Percentiles rank a stretch among this genome's conserved stretches.
phyloP scores from a whole-genome alignment of 2,888 invertebrate genomes.

The Phengaris arion region DNA sequence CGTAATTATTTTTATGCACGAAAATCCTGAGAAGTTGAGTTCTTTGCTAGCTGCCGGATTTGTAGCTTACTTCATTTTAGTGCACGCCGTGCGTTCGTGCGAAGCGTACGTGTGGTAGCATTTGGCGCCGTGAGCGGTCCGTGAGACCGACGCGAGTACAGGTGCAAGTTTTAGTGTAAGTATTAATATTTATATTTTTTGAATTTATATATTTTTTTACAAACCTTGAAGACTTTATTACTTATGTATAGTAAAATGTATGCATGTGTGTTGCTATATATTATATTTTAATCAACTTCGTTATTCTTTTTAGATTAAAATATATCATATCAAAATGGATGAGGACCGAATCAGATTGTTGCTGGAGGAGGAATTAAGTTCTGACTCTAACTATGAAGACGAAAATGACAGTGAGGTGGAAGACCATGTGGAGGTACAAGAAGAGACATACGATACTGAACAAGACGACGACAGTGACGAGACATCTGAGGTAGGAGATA shows the following conservation, averaged over 20 bases:
- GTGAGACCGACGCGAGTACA: slow-evolving; percentile 24
- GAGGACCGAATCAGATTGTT: slow-evolving; percentile 30
- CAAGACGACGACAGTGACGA: slow-evolving; percentile 31
- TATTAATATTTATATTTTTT: slow-evolving; percentile 28
- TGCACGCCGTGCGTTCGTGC: no score
- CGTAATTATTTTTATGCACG: no score
- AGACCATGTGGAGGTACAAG: slow-evolving; percentile 29
- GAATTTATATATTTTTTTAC: slow-evolving; percentile 28
- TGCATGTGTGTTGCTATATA: slow-evolving; percentile 19
- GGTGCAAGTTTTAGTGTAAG: slow-evolving; percentile 28
- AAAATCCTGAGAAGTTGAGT: no score
- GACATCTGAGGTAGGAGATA: slow-evolving; percentile 31
- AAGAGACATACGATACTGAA: slow-evolving; percentile 34
- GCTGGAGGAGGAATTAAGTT: slow-evolving; percentile 32
- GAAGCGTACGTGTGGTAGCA: no score
- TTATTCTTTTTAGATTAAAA: slow-evolving; percentile 31
- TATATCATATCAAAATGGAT: slow-evolving; percentile 30
- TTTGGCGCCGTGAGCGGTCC: background rate
- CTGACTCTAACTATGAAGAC: slow-evolving; percentile 33
- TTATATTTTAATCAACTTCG: slow-evolving; percentile 26
- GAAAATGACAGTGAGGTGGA: slow-evolving; percentile 34
- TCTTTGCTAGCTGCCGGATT: no score
- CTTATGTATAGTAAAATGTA: no score
- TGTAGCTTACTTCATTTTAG: no score
- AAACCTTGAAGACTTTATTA: slow-evolving; percentile 14